These are phyloP conservation scores for Corythaixoides concolor DNA, from an alignment of 2,113 vertebrate genomes.

Conservation along the genomic window DNA sequence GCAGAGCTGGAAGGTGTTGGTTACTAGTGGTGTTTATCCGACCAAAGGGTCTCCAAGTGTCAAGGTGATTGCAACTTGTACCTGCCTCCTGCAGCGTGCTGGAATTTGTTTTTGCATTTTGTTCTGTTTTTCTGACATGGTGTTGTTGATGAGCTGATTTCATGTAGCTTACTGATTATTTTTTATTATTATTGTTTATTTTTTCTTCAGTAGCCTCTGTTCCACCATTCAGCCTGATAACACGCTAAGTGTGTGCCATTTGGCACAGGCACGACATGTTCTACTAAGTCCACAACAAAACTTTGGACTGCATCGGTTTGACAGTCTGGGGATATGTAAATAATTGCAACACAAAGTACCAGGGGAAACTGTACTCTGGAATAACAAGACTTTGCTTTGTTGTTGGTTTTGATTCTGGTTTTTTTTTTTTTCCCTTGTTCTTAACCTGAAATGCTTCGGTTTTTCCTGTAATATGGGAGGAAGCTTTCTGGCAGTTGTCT, in stretches of 20 bases:
- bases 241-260: neutral
- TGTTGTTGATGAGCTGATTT: neutral
- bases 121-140: neutral
- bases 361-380: slow-evolving; percentile 38
- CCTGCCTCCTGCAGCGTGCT: neutral
- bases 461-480: neutral
- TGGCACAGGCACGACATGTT: neutral
- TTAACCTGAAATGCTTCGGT: neutral
- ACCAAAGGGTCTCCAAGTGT: neutral
- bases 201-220: neutral
- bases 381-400: slow-evolving; percentile 1
- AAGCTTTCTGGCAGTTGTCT: neutral
- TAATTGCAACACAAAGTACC: slow-evolving; percentile 57
- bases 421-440: neutral
- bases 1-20: neutral
- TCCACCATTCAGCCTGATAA: neutral
- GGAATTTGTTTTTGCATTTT: neutral
- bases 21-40: neutral
- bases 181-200: too few relatives aligned
- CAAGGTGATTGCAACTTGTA: fast-evolving
- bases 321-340: slow-evolving; percentile 50
- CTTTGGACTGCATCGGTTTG: slow-evolving; percentile 49
- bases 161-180: neutral
- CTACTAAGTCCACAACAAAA: slow-evolving; percentile 28
- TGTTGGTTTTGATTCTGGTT: neutral